phyloP scores from a whole-genome alignment of 2,797 vertebrate genomes.

The Enteromius thamalakanensis region DNA sequence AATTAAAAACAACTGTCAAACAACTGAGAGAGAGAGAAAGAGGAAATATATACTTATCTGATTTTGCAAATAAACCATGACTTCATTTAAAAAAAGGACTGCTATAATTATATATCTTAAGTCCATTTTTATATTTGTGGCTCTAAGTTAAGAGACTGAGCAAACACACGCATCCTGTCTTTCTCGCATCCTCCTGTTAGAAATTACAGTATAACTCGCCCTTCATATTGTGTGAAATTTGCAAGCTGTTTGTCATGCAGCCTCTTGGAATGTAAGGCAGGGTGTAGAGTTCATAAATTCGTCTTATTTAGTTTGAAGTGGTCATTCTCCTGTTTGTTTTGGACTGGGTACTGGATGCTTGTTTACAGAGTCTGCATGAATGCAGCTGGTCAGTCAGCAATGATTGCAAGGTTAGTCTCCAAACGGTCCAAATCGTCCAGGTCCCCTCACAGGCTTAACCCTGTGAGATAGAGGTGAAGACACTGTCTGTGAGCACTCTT shows the following conservation, averaged over 20 bases:
- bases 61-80: too few relatives aligned
- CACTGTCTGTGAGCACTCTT: background rate
- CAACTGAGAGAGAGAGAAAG: too few relatives aligned
- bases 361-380: slow-evolving; percentile 79
- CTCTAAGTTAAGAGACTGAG: slow-evolving; percentile 6
- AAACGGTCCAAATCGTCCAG: slow-evolving; percentile 47
- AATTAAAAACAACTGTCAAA: too few relatives aligned
- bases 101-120: background rate
- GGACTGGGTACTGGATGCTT: slow-evolving; percentile 68
- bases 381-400: slow-evolving; percentile 73
- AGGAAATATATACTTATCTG: too few relatives aligned
- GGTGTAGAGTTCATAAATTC: slow-evolving; percentile 62
- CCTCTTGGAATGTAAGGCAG: slow-evolving; percentile 44
- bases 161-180: slow-evolving; percentile 10
- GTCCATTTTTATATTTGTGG: slow-evolving; percentile 3
- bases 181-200: slow-evolving; percentile 33
- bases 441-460: slow-evolving; percentile 53
- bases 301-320: slow-evolving; percentile 71
- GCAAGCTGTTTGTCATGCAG: slow-evolving; percentile 16
- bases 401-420: slow-evolving; percentile 68
- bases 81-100: too few relatives aligned
- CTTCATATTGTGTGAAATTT: slow-evolving; percentile 40
- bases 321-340: slow-evolving; percentile 78
- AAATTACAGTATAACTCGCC: slow-evolving; percentile 7
- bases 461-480: background rate